Evolutionary conservation across 2,888 invertebrate species (phyloP).

Genomic region (Epinotia brunnichana): DNA sequence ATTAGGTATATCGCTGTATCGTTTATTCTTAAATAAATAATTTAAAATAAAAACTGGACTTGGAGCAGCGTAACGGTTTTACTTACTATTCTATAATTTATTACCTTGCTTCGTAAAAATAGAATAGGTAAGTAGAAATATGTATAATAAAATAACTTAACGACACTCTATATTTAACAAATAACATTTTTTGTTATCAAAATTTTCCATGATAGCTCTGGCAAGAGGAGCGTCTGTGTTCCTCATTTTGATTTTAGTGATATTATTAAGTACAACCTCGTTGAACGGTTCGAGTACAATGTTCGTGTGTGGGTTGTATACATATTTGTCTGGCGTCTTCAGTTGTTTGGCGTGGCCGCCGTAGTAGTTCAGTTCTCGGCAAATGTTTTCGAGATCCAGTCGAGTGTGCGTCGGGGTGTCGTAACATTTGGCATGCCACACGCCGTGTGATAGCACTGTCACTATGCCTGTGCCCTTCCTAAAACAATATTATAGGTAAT

Average conservation of each 20-base stretch:
- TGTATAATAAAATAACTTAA: conserved; percentile 48
- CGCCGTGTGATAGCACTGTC: conserved; percentile 85
- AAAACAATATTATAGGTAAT: conserved; percentile 50
- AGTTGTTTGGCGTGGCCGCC: conserved; percentile 81
- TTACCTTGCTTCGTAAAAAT: background rate
- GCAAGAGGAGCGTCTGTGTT: conserved; percentile 71
- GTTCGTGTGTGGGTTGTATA: conserved; percentile 61
- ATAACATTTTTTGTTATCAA: conserved; percentile 65
- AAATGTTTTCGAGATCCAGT: conserved; percentile 83
- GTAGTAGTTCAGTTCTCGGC: conserved; percentile 85
- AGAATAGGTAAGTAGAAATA: background rate
- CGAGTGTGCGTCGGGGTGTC: conserved; percentile 79
- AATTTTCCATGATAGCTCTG: conserved; percentile 53
- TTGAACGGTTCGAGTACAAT: conserved; percentile 67
- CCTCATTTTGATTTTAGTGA: conserved; percentile 69
- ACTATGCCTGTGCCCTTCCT: conserved; percentile 87
- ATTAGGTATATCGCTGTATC: no score
- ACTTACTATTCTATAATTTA: background rate
- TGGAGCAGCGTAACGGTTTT: background rate
- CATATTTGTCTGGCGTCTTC: conserved; percentile 53
- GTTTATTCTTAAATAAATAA: background rate
- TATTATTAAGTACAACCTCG: conserved; percentile 71
- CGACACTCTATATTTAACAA: conserved; percentile 80
- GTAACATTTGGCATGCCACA: conserved; percentile 89
- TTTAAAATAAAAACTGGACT: background rate